Conservation (phyloP, 2,888 invertebrate genomes). For the Bhutanitis thaidina region DNA sequence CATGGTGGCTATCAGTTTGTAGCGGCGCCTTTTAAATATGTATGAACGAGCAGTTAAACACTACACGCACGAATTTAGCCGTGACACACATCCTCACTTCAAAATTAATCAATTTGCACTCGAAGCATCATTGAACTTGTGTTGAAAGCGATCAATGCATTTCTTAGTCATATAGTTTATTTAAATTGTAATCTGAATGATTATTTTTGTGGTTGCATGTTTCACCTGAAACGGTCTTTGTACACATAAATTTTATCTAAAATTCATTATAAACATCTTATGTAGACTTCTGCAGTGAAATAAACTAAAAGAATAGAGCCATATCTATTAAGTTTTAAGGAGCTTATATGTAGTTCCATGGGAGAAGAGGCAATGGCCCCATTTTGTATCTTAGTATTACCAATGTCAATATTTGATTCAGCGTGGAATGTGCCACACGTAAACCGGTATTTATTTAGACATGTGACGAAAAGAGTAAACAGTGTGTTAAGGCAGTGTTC, state of each 20-base stretch:
- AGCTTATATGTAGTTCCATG: no score
- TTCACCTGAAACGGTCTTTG: no score
- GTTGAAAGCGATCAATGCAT: not conserved
- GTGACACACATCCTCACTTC: conserved; percentile 65
- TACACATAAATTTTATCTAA: no score
- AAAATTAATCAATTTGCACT: conserved; percentile 37
- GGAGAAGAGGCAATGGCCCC: conserved; percentile 43
- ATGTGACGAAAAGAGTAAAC: conserved; percentile 38
- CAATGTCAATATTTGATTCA: conserved; percentile 52
- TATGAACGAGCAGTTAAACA: conserved; percentile 55
- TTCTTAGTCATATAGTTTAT: not conserved
- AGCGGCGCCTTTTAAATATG: conserved; percentile 63
- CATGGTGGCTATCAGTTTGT: conserved; percentile 51
- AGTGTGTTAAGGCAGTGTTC: conserved; percentile 37
- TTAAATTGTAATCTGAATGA: not conserved
- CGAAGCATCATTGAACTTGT: conserved; percentile 14
- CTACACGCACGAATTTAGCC: conserved; percentile 58
- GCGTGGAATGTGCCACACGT: conserved; percentile 39
- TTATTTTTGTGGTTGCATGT: no score
- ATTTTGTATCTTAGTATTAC: conserved; percentile 33
- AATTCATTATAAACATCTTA: no score
- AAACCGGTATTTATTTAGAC: conserved; percentile 35
- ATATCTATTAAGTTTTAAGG: no score
- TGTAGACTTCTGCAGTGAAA: no score
- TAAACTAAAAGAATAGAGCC: no score